Evolutionary conservation across 35 echinoderm and acorn worm species (phyloP).

Genomic region (Heliocidaris tuberculata): DNA sequence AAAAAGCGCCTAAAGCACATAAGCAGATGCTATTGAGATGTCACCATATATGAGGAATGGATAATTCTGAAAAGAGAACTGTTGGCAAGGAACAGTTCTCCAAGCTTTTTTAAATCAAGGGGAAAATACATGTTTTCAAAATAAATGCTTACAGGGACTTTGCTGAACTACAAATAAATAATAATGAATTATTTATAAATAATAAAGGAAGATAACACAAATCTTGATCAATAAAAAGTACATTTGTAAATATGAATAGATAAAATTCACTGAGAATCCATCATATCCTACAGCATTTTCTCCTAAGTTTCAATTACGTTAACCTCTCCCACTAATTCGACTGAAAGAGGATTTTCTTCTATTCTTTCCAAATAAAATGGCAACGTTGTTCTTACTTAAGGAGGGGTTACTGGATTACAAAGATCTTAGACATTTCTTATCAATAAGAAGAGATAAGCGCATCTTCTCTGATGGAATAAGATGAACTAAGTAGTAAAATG

Average conservation of each 20-base stretch:
- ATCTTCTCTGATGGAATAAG: background rate
- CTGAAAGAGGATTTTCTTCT: background rate
- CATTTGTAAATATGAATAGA: too few species aligned
- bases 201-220: too few species aligned
- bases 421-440: background rate
- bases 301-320: background rate
- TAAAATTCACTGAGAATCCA: too few species aligned
- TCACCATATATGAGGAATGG: too few species aligned
- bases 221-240: too few species aligned
- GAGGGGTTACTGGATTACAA: background rate
- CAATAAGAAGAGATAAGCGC: background rate
- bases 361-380: background rate
- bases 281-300: too few species aligned
- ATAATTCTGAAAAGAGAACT: too few species aligned
- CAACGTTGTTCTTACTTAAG: background rate
- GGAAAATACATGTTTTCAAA: too few species aligned
- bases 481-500: conserved; percentile 36
- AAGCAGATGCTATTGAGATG: background rate
- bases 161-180: too few species aligned
- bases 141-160: too few species aligned
- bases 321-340: background rate
- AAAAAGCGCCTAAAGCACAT: background rate
- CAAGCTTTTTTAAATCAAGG: background rate
- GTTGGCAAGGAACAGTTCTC: background rate
- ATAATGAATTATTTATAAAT: too few species aligned